Evolutionary conservation across 2,888 invertebrate genomes (phyloP), one percentile per base, ranked within the genome.

Genomic region (Tridacna gigas): DNA sequence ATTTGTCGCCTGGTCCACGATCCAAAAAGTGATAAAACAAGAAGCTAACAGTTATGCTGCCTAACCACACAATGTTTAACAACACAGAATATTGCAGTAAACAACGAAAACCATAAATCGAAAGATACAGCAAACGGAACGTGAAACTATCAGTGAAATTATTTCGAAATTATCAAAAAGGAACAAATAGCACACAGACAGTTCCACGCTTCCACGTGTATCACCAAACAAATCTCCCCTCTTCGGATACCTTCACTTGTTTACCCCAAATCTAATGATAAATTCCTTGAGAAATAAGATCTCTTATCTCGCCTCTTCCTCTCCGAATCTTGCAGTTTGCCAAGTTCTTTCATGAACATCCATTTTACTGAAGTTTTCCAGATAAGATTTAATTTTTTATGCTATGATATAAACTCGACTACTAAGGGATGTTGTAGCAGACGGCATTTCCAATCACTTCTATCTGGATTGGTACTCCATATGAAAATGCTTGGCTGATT

Each of bases 241-340:
- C 22, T 71, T 48, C 48, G 71, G 71, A 71, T 48, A 51, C 22
- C 71, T 51, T 71, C 51, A 25, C 71, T 71, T 51, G 47, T 71
- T 71, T 71, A 71, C 71, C 51, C 51, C 51, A 48, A 71, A 25
- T 51, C 47, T 51, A 71, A 51, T 71, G 51, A 71, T 71, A 71
- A 71, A 71, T 22, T n/a, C 71, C 22, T 13, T n/a, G 22, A 48
- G 71, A 48, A 22, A 4, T 37, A 26, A 12, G 48, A 71, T 71
- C 51, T 45, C 51, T 18, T 71, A 71, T 71, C 71, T 71, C 20
- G 51, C 51, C 11, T 7, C 51, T 71, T 51, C 22, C 51, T n/a
- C 18, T 47, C 71, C 51, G 51, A 25, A 51, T 15, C 47, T 18
- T 22, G 11, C 51, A 25, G 13, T 25, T 25, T 71, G 71, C 71